A percentile compares a stretch with the other conserved stretches of the same genome.
Conservation (phyloP, 92 coral and sea anemone genomes). For the Zoanthus solanderi region DNA sequence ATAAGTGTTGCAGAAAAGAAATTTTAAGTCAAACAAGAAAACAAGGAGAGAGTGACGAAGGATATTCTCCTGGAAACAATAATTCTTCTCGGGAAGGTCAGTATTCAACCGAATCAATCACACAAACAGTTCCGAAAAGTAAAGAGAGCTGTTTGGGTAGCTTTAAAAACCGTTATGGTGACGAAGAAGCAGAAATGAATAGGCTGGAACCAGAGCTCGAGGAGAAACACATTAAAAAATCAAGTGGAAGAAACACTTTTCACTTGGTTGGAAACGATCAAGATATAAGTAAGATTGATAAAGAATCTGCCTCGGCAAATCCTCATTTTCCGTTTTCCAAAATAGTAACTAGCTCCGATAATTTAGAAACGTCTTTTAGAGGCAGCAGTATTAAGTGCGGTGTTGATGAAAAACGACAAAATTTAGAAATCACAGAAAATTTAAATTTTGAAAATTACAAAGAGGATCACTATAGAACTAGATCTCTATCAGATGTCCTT, state of each 20-base stretch:
- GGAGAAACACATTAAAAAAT: background rate
- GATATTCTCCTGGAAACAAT: background rate
- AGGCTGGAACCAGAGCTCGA: background rate
- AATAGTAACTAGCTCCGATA: background rate
- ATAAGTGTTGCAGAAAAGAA: background rate
- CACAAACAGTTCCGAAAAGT: background rate
- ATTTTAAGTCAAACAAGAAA: background rate
- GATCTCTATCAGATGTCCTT: background rate
- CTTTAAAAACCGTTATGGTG: background rate
- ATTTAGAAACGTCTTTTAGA: background rate
- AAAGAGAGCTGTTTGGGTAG: conserved; percentile 1
- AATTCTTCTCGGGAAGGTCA: background rate
- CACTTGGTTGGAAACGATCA: background rate
- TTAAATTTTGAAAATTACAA: background rate
- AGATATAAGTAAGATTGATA: background rate
- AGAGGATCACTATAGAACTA: background rate
- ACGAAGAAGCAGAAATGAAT: background rate
- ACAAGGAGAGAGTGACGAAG: background rate
- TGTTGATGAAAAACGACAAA: background rate
- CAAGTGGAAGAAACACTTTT: background rate
- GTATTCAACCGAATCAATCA: conserved; percentile 2
- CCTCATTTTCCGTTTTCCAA: background rate
- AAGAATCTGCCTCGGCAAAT: background rate
- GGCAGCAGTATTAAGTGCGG: too few relatives aligned
- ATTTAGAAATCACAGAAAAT: background rate